Conservation (phyloP, 1,140 invertebrate genomes). For the Proctacanthus coquilletti region DNA sequence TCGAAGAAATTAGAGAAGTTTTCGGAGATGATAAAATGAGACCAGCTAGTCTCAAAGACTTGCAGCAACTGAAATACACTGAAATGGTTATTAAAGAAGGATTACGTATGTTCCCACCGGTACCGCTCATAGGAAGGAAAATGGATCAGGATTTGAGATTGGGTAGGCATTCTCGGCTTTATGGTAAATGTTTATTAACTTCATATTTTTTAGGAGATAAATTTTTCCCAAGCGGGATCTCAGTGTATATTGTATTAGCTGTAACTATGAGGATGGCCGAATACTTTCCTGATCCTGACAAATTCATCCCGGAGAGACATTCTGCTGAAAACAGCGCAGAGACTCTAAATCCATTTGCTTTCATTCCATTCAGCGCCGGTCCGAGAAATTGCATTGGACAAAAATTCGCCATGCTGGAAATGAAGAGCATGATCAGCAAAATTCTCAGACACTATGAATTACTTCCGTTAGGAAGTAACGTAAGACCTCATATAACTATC, state of each 20-base stretch:
- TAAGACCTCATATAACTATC: conserved; percentile 18
- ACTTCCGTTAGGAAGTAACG: conserved; percentile 11
- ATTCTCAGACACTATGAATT: conserved; percentile 22
- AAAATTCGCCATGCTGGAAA: conserved; percentile 26
- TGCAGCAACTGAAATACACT: conserved; percentile 41
- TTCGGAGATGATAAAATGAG: conserved; percentile 28
- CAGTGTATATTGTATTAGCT: background rate
- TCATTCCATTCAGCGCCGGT: conserved; percentile 59
- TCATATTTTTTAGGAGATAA: no score
- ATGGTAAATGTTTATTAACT: no score
- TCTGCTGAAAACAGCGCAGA: conserved; percentile 37
- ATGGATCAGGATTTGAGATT: conserved; percentile 34
- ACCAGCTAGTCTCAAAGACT: conserved; percentile 30
- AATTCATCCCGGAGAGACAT: conserved; percentile 51
- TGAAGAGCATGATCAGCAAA: conserved; percentile 26
- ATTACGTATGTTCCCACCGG: conserved; percentile 40
- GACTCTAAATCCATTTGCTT: conserved; percentile 39
- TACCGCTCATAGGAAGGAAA: conserved; percentile 38
- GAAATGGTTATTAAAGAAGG: conserved; percentile 41
- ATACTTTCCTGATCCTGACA: conserved; percentile 47
- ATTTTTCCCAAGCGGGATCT: no score
- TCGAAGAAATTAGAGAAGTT: conserved; percentile 37
- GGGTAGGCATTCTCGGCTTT: conserved; percentile 17
- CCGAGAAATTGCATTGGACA: conserved; percentile 56
- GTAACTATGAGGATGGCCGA: no score